Evolutionary conservation across 2,113 vertebrate species (phyloP), one percentile per base, ranked within the genome.

Genomic region (Pseudonaja textilis): DNA sequence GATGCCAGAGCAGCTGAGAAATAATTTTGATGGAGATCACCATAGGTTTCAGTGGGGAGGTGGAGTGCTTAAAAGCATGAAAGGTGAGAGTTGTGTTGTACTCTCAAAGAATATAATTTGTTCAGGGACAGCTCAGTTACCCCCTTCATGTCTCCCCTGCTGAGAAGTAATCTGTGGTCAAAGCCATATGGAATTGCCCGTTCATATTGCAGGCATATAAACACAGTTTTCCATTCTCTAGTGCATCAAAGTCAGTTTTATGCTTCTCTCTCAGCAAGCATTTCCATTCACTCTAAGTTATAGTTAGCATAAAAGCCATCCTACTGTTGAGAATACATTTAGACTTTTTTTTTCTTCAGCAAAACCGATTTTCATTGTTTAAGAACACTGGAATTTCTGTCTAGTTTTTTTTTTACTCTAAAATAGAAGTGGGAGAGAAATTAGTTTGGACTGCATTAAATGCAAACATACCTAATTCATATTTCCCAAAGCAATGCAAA

Each of bases 271-370:
- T 96, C 97, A 96, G 97, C 96, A 97, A 97, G 97, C 90, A 86
- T 94, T 97, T 96, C 96, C 95, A 92, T 96, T 96, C 94, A 96
- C 96, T 97, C 94, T 93, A 95, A 97, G 95, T 95, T 91, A 87
- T 86, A 96, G 95, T 97, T 97, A 97, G 94, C 94, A 95, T 97
- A 96, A 97, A 97, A 97, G 94, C 90, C 64, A 95, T 95, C 96
- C 97, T 61, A 96, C 97, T 97, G 97, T 93, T 97, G 89, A 87
- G 92, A 95, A 92, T 89, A 91, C 93, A 92, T 96, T 96, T 94
- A 86, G 87, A 93, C 16, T 34, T 90, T 64, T 88, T 14, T 85
- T 3, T 20, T n/a, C 56, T 5, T 34, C 11, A 61, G 34, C 23
- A 42, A 57, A 57, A 29, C 39, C 9, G 26, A 91, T 85, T 11